Evolutionary conservation across 2,113 vertebrate genomes (phyloP), one percentile per base, ranked within the genome.

Genomic region (Phoxinus phoxinus): DNA sequence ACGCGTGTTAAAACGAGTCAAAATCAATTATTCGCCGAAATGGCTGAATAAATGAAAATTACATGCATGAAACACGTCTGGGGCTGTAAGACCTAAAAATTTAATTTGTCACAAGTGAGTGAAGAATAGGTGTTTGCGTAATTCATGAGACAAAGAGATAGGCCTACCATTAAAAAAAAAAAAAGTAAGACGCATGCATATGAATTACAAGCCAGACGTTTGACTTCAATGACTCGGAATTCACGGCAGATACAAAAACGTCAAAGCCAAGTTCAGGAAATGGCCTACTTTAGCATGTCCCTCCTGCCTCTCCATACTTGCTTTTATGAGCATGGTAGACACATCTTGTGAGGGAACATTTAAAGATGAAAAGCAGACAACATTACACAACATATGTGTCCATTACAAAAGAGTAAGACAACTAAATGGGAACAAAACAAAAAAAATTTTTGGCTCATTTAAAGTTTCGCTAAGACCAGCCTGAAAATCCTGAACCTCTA

Each of bases 321-420:
- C 74, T 41, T 72, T 88, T 77, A 85, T 79, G 48, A 85, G 85
- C 84, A 73, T 46, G 79, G 81, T 79, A 80, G 88, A 91, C 77
- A 81, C 23, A 84, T 83, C 67, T 81, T 77, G 76, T 83, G 67
- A 88, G 85, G 65, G 82, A 48, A 67, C 11, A 23, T 78, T 74
- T 81, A 87, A 88, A 87, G 81, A 91, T 83, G 77, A 89, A 87
- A 87, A 86, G 72, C 83, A 85, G 84, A 83, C 81, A 61, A 81
- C 85, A 58, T 89, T 88, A 56, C 86, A 86, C 84, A 84, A 72
- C 44, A 85, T 83, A 81, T 75, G 51, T 35, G 87, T 59, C 15
- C 56, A 71, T 69, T 69, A 61, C 23, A 72, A 67, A 59, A 75
- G 74, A 76, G 23, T 6, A 46, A 41, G 21, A 83, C 71, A 23